Evolutionary conservation across 2,113 vertebrate species (phyloP).

Genomic region (Dendropsophus ebraccatus): DNA sequence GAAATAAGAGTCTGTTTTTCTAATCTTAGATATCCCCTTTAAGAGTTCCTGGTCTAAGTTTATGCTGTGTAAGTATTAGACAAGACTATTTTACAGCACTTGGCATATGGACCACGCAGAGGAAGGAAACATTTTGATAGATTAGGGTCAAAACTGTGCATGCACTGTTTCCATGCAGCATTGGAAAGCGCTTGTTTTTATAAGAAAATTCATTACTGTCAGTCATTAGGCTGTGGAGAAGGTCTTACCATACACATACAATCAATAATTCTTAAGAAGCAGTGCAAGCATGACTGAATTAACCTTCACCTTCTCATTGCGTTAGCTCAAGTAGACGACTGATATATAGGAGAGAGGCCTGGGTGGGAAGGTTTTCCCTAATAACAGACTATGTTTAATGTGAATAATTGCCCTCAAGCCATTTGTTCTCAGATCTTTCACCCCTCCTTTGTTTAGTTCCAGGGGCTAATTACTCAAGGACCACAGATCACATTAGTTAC

Average conservation of each 20-base stretch:
- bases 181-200: neutral
- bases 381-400: slow-evolving; percentile 38
- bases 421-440: slow-evolving; percentile 31
- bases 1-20: no score
- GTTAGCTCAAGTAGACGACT: slow-evolving; percentile 4
- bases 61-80: no score
- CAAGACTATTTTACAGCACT: neutral
- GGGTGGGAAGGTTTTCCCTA: neutral
- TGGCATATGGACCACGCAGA: neutral
- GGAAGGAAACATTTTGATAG: neutral
- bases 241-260: neutral
- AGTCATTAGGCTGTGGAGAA: neutral
- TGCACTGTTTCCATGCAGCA: neutral
- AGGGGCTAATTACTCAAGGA: slow-evolving; percentile 43
- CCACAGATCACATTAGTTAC: slow-evolving; percentile 30
- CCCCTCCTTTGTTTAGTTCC: slow-evolving; percentile 34
- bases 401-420: slow-evolving; percentile 38
- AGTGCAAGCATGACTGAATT: neutral
- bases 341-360: slow-evolving; percentile 1
- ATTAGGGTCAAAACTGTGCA: neutral
- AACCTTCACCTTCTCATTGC: neutral
- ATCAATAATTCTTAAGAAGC: slow-evolving; percentile 18
- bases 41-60: no score
- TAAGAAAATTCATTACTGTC: neutral
- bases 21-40: no score